Evolutionary conservation across 2,888 invertebrate genomes (phyloP).

Genomic region (Drosophila diplacantha): DNA sequence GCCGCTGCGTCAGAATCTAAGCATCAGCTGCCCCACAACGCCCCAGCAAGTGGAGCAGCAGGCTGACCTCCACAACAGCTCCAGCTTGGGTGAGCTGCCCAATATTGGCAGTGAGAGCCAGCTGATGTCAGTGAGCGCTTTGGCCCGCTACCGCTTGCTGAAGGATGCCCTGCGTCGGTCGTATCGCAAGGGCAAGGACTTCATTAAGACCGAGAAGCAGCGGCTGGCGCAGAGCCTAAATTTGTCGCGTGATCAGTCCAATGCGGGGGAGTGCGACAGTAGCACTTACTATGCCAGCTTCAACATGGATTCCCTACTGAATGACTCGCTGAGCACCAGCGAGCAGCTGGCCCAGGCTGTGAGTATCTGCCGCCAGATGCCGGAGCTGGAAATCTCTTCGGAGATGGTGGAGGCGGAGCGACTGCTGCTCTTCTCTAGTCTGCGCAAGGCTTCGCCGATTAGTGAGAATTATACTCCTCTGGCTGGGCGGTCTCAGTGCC

Average conservation of each 20-base stretch:
- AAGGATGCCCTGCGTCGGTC: constrained; percentile 75
- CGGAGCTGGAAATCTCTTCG: constrained; percentile 78
- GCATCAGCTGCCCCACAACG: constrained; percentile 63
- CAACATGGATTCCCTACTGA: constrained; percentile 67
- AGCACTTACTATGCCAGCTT: constrained; percentile 56
- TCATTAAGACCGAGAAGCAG: constrained; percentile 67
- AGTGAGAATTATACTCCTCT: constrained; percentile 14
- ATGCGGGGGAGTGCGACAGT: constrained; percentile 55
- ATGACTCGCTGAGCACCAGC: constrained; percentile 60
- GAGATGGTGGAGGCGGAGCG: constrained; percentile 80
- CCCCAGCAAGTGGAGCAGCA: constrained; percentile 47
- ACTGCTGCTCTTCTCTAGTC: constrained; percentile 76
- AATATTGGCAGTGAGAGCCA: constrained; percentile 45
- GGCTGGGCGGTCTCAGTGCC: constrained; percentile 43
- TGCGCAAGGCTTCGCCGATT: constrained; percentile 35
- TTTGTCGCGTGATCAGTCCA: constrained; percentile 55
- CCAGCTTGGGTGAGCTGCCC: constrained; percentile 49
- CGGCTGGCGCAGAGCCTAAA: constrained; percentile 64
- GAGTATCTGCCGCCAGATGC: constrained; percentile 77
- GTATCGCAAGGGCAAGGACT: constrained; percentile 72
- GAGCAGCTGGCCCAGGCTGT: constrained; percentile 78
- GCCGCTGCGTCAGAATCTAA: constrained; percentile 38
- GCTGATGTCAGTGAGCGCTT: constrained; percentile 56
- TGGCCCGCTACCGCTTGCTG: constrained; percentile 68
- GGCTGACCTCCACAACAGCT: constrained; percentile 32